These are phyloP conservation scores for Arenaria interpres DNA, from an alignment of 2,113 vertebrate species.

Conservation along the genomic window DNA sequence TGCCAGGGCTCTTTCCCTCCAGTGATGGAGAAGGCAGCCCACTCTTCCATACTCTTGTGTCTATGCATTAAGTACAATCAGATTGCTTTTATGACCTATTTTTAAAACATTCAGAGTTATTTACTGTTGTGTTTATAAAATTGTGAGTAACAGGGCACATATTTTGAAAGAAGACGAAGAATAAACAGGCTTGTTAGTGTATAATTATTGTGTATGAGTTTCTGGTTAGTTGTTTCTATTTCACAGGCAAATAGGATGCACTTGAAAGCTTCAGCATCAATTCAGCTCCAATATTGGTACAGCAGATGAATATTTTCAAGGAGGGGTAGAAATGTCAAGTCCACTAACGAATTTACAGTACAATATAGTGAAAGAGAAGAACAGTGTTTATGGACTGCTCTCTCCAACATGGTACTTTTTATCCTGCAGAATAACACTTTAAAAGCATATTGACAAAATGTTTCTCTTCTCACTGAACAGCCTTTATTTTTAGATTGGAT, in stretches of 20 bases:
- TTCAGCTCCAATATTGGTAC: conserved; percentile 12
- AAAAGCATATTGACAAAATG: conserved; percentile 22
- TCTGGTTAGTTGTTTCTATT: conserved; percentile 53
- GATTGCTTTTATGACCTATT: conserved; percentile 33
- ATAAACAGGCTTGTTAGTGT: conserved; percentile 29
- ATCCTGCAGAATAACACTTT: conserved; percentile 5
- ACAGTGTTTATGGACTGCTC: conserved; percentile 19
- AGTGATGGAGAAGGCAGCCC: background rate
- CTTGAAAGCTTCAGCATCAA: conserved; percentile 58
- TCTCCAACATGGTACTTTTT: conserved; percentile 44
- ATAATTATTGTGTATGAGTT: conserved; percentile 27
- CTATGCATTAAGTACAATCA: conserved; percentile 27
- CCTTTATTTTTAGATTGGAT: conserved; percentile 25
- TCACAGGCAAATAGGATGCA: background rate
- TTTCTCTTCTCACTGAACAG: conserved; percentile 7
- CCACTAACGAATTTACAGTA: background rate
- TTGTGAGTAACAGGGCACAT: background rate
- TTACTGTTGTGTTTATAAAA: conserved; percentile 31
- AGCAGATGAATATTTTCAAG: conserved; percentile 43
- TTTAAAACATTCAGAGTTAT: conserved; percentile 32
- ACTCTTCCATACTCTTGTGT: background rate
- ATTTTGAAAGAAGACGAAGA: conserved; percentile 41
- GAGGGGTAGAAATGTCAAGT: conserved; percentile 32
- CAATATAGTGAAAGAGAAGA: conserved; percentile 49
- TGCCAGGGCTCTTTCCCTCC: background rate